Evolutionary conservation across 2,888 invertebrate species (phyloP).

Genomic region (Odontocolon sp.): DNA sequence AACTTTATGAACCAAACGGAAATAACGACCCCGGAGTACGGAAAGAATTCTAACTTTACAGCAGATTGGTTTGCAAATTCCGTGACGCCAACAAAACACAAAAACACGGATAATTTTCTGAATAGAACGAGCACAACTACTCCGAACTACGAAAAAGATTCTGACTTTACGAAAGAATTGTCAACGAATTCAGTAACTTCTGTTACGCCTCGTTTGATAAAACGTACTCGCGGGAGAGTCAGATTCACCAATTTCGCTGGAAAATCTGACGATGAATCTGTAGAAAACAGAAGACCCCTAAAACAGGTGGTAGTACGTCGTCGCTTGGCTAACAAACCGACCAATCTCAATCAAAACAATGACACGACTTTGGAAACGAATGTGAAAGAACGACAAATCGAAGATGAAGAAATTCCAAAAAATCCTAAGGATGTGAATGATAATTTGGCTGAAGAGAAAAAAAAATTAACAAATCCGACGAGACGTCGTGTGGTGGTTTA

Average conservation of each 20-base stretch:
- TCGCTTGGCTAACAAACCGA: conserved; percentile 36
- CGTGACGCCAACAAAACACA: too few species aligned
- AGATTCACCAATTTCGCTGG: conserved; percentile 45
- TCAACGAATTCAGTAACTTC: conserved; percentile 1
- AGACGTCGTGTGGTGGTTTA: conserved; percentile 52
- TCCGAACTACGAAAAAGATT: not conserved
- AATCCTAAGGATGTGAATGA: not conserved
- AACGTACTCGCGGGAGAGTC: conserved; percentile 47
- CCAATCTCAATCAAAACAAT: not conserved
- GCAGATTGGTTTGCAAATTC: too few species aligned
- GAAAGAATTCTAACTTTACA: too few species aligned
- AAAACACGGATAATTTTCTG: too few species aligned
- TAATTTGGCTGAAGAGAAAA: not conserved
- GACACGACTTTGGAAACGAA: not conserved
- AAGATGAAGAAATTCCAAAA: not conserved
- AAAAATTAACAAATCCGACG: conserved; percentile 6
- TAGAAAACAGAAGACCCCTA: conserved; percentile 20
- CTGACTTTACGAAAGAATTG: not conserved
- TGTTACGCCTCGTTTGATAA: not conserved
- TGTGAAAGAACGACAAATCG: not conserved
- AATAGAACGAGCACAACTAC: conserved; percentile 1
- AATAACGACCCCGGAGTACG: too few species aligned
- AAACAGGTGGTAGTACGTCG: conserved; percentile 56
- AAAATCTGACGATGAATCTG: conserved; percentile 10
- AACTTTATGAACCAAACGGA: too few species aligned